These are phyloP conservation scores for Mobula birostris DNA, from an alignment of 2,113 vertebrate genomes.

Conservation along the genomic window DNA sequence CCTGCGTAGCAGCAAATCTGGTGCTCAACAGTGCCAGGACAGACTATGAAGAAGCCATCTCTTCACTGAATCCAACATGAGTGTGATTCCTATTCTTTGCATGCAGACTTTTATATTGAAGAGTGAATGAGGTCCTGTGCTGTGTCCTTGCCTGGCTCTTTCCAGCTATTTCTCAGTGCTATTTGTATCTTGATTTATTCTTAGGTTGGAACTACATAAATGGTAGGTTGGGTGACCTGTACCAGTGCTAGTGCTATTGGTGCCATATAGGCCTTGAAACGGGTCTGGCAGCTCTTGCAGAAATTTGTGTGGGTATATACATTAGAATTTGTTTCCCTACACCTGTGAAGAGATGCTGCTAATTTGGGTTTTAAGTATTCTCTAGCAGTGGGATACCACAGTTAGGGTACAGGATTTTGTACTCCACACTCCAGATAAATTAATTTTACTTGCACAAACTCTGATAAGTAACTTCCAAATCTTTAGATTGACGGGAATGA, in stretches of 20 bases:
- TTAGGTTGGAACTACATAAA: background rate
- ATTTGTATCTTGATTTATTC: background rate
- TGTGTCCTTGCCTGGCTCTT: background rate
- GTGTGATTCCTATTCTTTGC: background rate
- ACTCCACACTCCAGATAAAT: constrained; percentile 6
- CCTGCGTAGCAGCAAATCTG: background rate
- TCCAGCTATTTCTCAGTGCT: background rate
- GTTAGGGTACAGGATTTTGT: constrained; percentile 20
- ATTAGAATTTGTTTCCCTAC: background rate
- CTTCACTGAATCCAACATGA: background rate
- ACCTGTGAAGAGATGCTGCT: background rate
- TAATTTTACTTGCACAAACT: background rate
- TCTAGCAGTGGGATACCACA: background rate
- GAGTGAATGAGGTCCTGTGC: background rate
- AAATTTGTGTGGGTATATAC: background rate
- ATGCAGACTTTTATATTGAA: background rate
- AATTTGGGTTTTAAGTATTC: background rate
- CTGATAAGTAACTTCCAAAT: background rate
- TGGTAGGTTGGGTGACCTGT: background rate
- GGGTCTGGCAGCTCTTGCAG: background rate
- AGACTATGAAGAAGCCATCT: background rate
- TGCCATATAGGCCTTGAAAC: background rate
- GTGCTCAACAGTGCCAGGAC: background rate
- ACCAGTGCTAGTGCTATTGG: background rate
- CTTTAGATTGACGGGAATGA: background rate